A percentile compares a stretch with the other conserved stretches of the same genome.
Evolutionary conservation across 2,113 vertebrate genomes (phyloP).

Genomic region (Calypte anna): DNA sequence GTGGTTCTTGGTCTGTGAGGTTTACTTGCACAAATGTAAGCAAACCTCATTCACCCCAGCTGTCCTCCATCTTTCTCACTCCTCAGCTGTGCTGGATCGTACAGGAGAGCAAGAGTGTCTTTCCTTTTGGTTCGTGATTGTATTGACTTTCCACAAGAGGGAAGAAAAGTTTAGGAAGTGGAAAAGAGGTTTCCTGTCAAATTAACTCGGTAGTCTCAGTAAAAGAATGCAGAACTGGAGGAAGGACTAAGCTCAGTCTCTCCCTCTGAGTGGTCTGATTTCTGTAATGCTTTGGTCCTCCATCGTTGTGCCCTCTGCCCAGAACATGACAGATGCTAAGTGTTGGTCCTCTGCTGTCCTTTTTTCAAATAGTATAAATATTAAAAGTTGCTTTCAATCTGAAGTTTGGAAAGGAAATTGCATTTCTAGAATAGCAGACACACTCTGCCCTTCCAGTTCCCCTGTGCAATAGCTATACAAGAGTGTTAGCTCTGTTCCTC

Average conservation of each 20-base stretch:
- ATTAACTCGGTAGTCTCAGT: accelerated
- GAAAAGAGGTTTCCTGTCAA: background rate
- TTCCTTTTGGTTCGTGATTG: background rate
- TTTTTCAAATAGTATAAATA: background rate
- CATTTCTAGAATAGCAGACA: background rate
- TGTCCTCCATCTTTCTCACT: background rate
- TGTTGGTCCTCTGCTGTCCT: background rate
- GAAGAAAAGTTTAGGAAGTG: background rate
- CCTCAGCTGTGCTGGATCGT: background rate
- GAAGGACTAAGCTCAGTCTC: background rate
- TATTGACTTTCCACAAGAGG: background rate
- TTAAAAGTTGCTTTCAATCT: background rate
- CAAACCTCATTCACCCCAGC: background rate
- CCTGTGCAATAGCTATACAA: background rate
- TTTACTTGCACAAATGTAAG: background rate
- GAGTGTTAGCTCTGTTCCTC: background rate
- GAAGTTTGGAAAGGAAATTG: background rate
- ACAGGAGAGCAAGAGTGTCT: background rate
- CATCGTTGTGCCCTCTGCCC: background rate
- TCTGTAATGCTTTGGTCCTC: background rate
- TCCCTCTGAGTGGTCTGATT: background rate
- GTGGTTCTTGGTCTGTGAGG: background rate
- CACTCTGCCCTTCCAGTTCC: background rate
- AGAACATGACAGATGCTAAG: background rate
- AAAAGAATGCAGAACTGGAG: background rate